These are phyloP conservation scores for Noctilio leporinus DNA, from an alignment of 2,113 vertebrate genomes.

Conservation along the genomic window DNA sequence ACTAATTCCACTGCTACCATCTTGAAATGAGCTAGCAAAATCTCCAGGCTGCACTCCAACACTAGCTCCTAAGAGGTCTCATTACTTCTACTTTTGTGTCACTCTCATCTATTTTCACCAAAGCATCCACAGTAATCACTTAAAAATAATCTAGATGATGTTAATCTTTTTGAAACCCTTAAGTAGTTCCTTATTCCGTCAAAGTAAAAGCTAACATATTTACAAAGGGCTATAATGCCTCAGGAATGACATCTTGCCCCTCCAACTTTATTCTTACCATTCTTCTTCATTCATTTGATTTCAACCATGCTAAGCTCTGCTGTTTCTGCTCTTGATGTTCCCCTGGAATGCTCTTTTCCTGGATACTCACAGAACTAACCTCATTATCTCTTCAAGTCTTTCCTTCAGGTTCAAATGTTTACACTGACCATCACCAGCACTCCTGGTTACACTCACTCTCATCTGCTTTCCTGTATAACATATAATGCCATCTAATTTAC, in stretches of 20 bases:
- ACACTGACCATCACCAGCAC: background rate
- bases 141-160: background rate
- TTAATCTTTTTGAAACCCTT: background rate
- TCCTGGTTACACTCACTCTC: background rate
- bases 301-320: background rate
- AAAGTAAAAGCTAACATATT: background rate
- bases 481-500: background rate
- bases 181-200: background rate
- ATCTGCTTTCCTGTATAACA: background rate
- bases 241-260: background rate
- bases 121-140: background rate
- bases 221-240: background rate
- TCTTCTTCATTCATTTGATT: background rate
- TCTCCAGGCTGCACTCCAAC: background rate
- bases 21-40: background rate
- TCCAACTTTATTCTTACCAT: background rate
- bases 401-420: background rate
- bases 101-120: background rate
- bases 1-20: background rate
- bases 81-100: background rate
- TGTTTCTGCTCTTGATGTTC: background rate
- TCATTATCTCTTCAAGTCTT: background rate
- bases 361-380: background rate
- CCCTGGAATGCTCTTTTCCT: background rate
- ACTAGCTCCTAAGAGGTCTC: background rate